Conservation (phyloP, 2,888 invertebrate genomes). For the Bugulina stolonifera region DNA sequence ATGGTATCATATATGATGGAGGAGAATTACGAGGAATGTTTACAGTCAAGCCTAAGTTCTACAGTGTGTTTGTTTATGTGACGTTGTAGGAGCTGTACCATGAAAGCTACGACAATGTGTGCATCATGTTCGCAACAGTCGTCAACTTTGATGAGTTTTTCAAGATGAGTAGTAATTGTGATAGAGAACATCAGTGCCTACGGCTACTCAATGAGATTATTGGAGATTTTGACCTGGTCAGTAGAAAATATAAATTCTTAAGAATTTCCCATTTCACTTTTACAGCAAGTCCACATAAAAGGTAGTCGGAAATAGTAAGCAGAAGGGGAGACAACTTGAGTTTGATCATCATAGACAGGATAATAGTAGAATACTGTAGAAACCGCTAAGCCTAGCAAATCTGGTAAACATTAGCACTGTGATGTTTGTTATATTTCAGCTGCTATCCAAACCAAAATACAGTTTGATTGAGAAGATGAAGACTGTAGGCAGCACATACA, state of each 20-base stretch:
- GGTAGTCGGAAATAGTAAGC: too few species aligned
- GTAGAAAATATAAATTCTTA: conserved; percentile 32
- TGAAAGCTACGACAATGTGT: conserved; percentile 84
- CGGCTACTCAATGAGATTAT: conserved; percentile 92
- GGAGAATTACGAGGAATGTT: too few species aligned
- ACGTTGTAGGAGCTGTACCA: conserved; percentile 92
- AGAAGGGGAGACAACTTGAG: too few species aligned
- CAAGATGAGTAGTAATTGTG: conserved; percentile 91
- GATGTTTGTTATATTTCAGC: conserved; percentile 55
- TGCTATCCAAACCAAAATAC: conserved; percentile 85
- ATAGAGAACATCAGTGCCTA: conserved; percentile 89
- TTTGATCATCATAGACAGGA: too few species aligned
- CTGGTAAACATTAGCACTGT: too few species aligned
- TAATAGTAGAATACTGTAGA: too few species aligned
- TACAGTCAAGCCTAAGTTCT: too few species aligned
- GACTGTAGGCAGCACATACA: conserved; percentile 95
- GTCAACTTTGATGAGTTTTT: conserved; percentile 97
- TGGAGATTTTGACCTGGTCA: conserved; percentile 93
- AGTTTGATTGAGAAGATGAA: conserved; percentile 96
- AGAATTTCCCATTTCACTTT: too few species aligned
- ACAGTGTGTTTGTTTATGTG: too few species aligned
- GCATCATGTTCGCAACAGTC: conserved; percentile 97
- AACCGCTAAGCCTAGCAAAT: too few species aligned
- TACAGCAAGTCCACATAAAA: too few species aligned
- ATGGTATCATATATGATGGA: too few species aligned